phyloP scores from a whole-genome alignment of 2,888 invertebrate genomes.

The Melangyna quadrimaculata region DNA sequence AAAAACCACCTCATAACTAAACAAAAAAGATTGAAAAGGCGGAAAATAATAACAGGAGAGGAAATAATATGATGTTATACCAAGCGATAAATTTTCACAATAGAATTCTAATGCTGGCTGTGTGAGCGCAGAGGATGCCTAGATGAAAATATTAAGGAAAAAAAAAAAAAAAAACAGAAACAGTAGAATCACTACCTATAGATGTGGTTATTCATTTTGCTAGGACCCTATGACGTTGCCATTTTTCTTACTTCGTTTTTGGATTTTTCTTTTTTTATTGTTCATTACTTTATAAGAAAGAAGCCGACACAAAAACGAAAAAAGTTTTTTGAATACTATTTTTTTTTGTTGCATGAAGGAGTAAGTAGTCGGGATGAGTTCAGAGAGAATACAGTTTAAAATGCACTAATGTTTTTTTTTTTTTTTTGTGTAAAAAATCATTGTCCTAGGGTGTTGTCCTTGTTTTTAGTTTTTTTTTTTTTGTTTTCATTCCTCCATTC shows the following conservation, averaged over 20 bases:
- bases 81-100: slow-evolving; percentile 71
- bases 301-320: slow-evolving; percentile 58
- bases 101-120: slow-evolving; percentile 60
- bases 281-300: slow-evolving; percentile 44
- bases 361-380: slow-evolving; percentile 4
- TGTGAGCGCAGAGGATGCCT: slow-evolving; percentile 16
- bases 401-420: slow-evolving; percentile 55
- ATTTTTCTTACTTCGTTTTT: slow-evolving; percentile 7
- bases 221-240: slow-evolving; percentile 8
- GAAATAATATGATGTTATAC: slow-evolving; percentile 69
- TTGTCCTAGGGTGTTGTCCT: slow-evolving; percentile 50
- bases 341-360: slow-evolving; percentile 13
- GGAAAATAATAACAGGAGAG: slow-evolving; percentile 61
- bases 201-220: slow-evolving; percentile 24
- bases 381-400: slow-evolving; percentile 64
- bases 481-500: background rate
- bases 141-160: slow-evolving; percentile 41
- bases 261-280: slow-evolving; percentile 7
- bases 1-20: slow-evolving; percentile 52
- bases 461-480: background rate
- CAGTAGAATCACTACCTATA: slow-evolving; percentile 4
- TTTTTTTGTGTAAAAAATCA: slow-evolving; percentile 19
- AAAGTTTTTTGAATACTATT: slow-evolving; percentile 22
- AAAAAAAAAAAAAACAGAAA: slow-evolving; percentile 22
- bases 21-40: slow-evolving; percentile 21